Evolutionary conservation across 2,797 vertebrate species (phyloP), one percentile per base, ranked within the genome.

Genomic region (Salmo trutta): DNA sequence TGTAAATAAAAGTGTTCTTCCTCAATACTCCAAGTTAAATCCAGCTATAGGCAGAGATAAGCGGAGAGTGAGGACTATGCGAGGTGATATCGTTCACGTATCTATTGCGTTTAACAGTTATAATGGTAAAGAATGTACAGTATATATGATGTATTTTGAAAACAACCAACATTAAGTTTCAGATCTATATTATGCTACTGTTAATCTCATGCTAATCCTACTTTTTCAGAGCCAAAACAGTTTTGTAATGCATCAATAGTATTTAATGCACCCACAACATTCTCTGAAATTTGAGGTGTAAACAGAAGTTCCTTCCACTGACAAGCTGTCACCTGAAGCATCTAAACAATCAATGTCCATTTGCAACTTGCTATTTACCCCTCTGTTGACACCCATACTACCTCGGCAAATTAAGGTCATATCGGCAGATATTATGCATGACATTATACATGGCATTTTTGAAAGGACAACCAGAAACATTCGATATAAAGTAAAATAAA

Each of bases 341-440:
- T 94, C 93, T 95, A 95, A 95, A 95, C 95, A 95, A 95, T 95
- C 94, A 92, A 95, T 95, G 87, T 82, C 74, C 93, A 95, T 95
- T 95, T 95, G 94, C 95, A 95, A 94, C 86, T 94, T 95, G 95
- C 89, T 95, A 95, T 95, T 95, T 95, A 94, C 94, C 90, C 31
- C 91, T 88, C 81, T 94, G 92, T 95, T 95, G 94, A 94, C 91
- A 91, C 88, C 92, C 91, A 90, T 93, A 90, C 87, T 91, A 92
- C 91, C 88, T 91, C 91, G 92, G 92, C 92, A 93, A 93, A 92
- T 93, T 93, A 93, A 93, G 93, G 93, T 94, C 93, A 94, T 90
- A 92, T 93, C 90, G 91, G 93, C 92, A 91, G 92, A 93, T 94
- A 93, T 91, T 76, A 70, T 90, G 91, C 91, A 91, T 92, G 88